These are phyloP conservation scores for Dendrocincla fuliginosa DNA, from an alignment of 2,797 vertebrate species.

Conservation along the genomic window DNA sequence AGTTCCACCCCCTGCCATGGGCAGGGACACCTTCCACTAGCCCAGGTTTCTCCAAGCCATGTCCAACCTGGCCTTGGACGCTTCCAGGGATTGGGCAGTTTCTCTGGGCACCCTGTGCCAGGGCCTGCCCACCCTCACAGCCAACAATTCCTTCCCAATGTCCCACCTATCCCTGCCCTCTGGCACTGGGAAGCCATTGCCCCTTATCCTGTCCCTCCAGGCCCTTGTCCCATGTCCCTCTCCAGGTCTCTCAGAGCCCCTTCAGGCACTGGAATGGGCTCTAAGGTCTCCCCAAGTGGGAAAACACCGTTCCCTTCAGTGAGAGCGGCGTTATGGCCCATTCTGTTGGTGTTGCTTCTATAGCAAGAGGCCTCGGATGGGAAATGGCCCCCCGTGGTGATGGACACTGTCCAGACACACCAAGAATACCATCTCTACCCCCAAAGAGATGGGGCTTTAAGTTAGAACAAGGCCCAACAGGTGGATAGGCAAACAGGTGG, in stretches of 20 bases:
- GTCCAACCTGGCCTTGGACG: background rate
- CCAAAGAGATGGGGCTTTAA: fast-evolving
- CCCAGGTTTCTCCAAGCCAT: background rate
- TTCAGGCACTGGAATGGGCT: background rate
- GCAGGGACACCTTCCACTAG: background rate
- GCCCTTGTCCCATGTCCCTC: background rate
- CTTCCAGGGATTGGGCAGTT: background rate
- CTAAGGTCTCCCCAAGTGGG: background rate
- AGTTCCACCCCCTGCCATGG: background rate
- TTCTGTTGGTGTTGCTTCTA: background rate
- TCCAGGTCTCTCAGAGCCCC: background rate
- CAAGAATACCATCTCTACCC: background rate
- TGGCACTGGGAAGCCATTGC: background rate
- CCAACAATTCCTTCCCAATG: fast-evolving
- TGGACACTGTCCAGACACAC: background rate
- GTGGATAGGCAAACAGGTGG: background rate
- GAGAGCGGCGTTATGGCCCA: background rate
- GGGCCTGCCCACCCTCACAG: background rate
- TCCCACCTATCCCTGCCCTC: background rate
- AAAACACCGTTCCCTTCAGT: fast-evolving
- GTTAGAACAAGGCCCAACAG: background rate
- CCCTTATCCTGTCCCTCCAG: background rate
- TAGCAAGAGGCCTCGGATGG: background rate
- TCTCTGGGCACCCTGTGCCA: background rate
- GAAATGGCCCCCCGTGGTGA: background rate